Evolutionary conservation across 2,888 invertebrate genomes (phyloP).

Genomic region (Polymixis lichenea): DNA sequence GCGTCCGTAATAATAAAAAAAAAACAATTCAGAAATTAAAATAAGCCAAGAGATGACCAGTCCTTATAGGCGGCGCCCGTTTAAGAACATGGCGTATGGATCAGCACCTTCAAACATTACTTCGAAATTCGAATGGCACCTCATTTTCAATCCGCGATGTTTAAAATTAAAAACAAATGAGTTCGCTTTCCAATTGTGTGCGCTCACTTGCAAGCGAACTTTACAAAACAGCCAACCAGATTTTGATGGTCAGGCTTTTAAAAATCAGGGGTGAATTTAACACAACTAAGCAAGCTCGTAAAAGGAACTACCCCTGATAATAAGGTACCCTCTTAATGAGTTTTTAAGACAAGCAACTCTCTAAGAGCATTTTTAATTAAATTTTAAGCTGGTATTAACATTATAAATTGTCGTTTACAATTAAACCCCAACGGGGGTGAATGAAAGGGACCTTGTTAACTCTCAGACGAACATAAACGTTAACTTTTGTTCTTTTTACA

Average conservation of each 20-base stretch:
- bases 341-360: conserved; percentile 10
- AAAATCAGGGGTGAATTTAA: neutral
- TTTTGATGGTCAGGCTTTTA: neutral
- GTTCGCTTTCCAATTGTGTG: too few species aligned
- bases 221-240: neutral
- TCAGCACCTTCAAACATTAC: too few species aligned
- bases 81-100: too few species aligned
- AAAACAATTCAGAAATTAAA: too few species aligned
- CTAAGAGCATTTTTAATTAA: conserved; percentile 47
- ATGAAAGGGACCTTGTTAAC: neutral
- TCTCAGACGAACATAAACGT: neutral
- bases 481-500: neutral
- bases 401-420: conserved; percentile 18
- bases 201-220: too few species aligned
- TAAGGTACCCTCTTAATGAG: conserved; percentile 18
- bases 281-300: conserved; percentile 14
- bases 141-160: too few species aligned
- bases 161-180: too few species aligned
- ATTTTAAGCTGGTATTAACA: conserved; percentile 14
- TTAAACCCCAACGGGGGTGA: neutral
- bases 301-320: conserved; percentile 27
- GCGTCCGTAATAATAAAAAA: too few species aligned
- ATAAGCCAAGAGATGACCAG: too few species aligned
- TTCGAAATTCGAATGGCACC: too few species aligned
- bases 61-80: too few species aligned